These are phyloP conservation scores for Manis crassicaudata DNA, from an alignment of 2,797 vertebrate genomes.

Conservation along the genomic window DNA sequence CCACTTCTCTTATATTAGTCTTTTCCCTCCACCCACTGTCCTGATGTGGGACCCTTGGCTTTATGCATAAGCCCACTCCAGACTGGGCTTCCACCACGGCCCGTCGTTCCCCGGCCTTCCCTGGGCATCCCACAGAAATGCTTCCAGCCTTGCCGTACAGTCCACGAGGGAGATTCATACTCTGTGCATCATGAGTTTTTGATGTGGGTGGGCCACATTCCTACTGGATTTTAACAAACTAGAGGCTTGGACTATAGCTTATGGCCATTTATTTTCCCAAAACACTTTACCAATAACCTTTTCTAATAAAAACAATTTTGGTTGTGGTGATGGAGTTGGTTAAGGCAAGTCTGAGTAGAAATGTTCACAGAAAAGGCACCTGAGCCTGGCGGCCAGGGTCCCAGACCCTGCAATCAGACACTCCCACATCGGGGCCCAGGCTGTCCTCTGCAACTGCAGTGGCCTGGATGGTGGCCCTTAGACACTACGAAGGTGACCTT, in stretches of 20 bases:
- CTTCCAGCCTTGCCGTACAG: accelerated
- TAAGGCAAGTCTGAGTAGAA: not conserved
- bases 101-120: not conserved
- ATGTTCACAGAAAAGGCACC: not conserved
- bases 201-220: accelerated
- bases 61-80: too few species aligned
- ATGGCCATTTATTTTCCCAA: not conserved
- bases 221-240: not conserved
- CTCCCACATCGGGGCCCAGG: too few species aligned
- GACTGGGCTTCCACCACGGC: accelerated
- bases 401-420: not conserved
- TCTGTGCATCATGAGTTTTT: not conserved
- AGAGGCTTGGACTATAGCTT: too few species aligned
- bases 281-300: not conserved
- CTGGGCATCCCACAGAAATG: not conserved
- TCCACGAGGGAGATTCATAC: not conserved
- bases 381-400: not conserved
- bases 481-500: accelerated
- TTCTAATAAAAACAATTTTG: not conserved
- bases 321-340: not conserved
- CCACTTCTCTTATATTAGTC: not conserved
- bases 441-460: not conserved
- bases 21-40: not conserved
- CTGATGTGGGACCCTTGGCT: accelerated
- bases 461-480: not conserved